Conservation (phyloP, 2,888 invertebrate species). For the Holacanthella duospinosa region DNA sequence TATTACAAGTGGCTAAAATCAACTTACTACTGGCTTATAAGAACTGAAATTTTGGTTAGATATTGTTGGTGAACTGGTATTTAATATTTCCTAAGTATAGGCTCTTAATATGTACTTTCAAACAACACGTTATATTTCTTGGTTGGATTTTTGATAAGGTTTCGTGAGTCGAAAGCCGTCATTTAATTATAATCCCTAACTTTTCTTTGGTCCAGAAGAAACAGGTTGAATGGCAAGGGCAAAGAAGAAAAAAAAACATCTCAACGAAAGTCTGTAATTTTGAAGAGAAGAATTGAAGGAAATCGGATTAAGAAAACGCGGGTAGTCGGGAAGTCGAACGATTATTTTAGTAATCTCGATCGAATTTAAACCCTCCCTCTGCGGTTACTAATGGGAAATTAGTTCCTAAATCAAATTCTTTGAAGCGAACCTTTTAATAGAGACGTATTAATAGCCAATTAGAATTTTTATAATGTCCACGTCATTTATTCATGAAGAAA, state of each 20-base stretch:
- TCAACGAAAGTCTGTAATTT: not conserved
- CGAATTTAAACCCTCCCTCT: too few species aligned
- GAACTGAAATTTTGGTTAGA: not conserved
- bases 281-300: not conserved
- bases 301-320: not conserved
- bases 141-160: not conserved
- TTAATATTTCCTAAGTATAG: not conserved
- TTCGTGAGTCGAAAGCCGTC: not conserved
- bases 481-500: too few species aligned
- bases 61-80: not conserved
- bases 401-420: not conserved
- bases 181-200: not conserved
- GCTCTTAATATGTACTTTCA: not conserved
- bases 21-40: not conserved
- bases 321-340: too few species aligned
- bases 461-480: not conserved
- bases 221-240: not conserved
- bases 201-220: not conserved
- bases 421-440: not conserved
- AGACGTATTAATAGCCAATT: not conserved
- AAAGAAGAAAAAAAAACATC: not conserved
- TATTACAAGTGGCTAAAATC: too few species aligned
- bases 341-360: not conserved
- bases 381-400: not conserved
- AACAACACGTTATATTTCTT: not conserved